A percentile compares a stretch with the other conserved stretches of the same genome.
Evolutionary conservation across 2,888 invertebrate genomes (phyloP).

Genomic region (Mythimna ferrago): DNA sequence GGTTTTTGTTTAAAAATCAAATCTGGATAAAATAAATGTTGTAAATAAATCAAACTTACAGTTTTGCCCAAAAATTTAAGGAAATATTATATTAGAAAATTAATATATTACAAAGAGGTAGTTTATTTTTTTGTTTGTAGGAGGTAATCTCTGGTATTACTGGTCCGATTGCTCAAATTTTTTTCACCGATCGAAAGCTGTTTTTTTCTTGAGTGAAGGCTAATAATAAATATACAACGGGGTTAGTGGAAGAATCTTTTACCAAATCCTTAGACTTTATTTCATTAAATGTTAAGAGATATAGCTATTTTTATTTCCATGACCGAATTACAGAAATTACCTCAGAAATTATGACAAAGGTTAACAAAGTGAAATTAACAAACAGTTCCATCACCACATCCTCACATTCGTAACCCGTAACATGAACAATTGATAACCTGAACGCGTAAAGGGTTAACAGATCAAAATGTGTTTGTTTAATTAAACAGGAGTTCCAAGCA

Average conservation of each 20-base stretch:
- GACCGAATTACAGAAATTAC: not conserved
- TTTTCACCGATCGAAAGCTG: no score
- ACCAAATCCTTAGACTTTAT: not conserved
- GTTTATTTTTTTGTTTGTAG: no score
- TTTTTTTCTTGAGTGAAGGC: no score
- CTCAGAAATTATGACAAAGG: not conserved
- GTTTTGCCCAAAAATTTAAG: no score
- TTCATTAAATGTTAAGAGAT: not conserved
- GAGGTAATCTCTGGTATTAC: no score
- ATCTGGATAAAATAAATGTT: not conserved
- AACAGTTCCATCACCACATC: constrained; percentile 17
- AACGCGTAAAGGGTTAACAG: constrained; percentile 58
- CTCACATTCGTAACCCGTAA: constrained; percentile 29
- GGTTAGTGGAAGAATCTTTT: no score
- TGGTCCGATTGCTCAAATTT: no score
- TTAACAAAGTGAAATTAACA: constrained; percentile 15
- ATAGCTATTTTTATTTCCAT: not conserved
- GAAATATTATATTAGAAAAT: no score
- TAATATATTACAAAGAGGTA: no score
- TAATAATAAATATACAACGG: no score
- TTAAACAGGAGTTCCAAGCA: constrained; percentile 76
- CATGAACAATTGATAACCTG: constrained; percentile 57
- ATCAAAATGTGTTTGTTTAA: constrained; percentile 74
- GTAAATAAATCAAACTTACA: no score
- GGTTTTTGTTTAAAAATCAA: not conserved